Conservation (phyloP, 2,113 vertebrate genomes). For the Pseudorhombus dupliciocellatus region DNA sequence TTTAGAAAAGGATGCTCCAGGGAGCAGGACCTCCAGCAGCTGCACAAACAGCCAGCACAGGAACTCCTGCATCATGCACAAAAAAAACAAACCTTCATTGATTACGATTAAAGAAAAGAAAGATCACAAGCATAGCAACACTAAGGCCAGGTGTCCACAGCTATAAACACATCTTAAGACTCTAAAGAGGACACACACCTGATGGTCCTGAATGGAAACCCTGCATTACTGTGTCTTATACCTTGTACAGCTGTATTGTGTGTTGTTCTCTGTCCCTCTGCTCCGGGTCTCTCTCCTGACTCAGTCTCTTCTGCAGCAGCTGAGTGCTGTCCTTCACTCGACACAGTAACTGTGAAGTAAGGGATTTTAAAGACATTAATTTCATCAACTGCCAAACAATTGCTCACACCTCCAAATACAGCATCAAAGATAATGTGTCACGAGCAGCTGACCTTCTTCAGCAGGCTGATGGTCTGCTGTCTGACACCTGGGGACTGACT, state of each 20-base stretch:
- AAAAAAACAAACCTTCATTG: neutral
- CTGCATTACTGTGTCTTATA: neutral
- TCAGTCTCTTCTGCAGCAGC: conserved; percentile 84
- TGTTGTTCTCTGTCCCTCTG: conserved; percentile 53
- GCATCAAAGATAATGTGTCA: neutral
- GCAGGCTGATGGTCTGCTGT: conserved; percentile 88
- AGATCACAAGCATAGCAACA: neutral
- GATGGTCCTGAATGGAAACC: neutral
- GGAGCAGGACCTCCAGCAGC: conserved; percentile 88
- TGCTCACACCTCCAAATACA: neutral
- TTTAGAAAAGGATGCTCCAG: conserved; percentile 91
- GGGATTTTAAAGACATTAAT: neutral
- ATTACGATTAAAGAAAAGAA: neutral
- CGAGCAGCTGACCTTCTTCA: conserved; percentile 87
- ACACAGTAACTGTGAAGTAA: conserved; percentile 85
- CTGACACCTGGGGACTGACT: conserved; percentile 89
- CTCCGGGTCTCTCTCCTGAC: conserved; percentile 75
- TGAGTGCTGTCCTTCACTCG: conserved; percentile 91
- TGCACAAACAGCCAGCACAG: conserved; percentile 85
- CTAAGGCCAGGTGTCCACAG: neutral
- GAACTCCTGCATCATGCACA: conserved; percentile 83
- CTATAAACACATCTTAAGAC: too few species aligned
- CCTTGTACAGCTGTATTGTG: conserved; percentile 82
- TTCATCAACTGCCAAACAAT: neutral
- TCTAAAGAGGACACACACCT: too few species aligned